Evolutionary conservation across 2,888 invertebrate species (phyloP), one percentile per base, ranked within the genome.

Genomic region (Torymus auratus): DNA sequence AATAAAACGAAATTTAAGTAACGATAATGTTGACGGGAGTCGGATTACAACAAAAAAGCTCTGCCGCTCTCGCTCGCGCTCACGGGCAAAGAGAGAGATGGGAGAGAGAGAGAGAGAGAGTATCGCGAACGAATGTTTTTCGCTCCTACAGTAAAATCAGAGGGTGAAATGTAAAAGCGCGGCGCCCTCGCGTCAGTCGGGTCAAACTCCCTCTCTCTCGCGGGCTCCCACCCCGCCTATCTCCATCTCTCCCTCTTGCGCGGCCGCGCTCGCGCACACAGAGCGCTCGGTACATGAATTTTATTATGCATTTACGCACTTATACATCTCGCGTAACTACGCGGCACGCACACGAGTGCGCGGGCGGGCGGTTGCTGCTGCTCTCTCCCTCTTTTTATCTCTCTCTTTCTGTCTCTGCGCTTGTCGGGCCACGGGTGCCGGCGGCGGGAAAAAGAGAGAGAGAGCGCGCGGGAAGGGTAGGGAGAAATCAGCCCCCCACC

Each of bases 281-380:
- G 71, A 20, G 58, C 60, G 50, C 75, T 79, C 83, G 82, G 85
- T 86, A 87, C 86, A 86, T 86, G 86, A 88, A 88, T 89, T 89
- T 89, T 89, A 90, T 91, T 89, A 90, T 89, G 89, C 89, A 90
- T 90, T 90, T 89, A 90, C 90, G 90, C 89, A 90, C 89, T 89
- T 88, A 88, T 89, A 90, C 88, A 89, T 88, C 85, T 85, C 86
- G 85, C 87, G 86, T 87, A 89, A 88, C 88, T 87, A 88, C 87
- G 88, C 86, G 86, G 77, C 83, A 82, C 76, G 77, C 69, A 77
- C 75, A 79, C 80, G 7, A 15, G 60, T 56, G 52, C 15, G 13
- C 20, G 23, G 17, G 55, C 5, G 61, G 55, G 56, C 17, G 5
- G 17, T 69, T 62, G 15, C 70, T 60, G 60, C 53, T 17, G 20